phyloP scores from a whole-genome alignment of 2,888 invertebrate genomes.

The Tetragonula carbonaria region DNA sequence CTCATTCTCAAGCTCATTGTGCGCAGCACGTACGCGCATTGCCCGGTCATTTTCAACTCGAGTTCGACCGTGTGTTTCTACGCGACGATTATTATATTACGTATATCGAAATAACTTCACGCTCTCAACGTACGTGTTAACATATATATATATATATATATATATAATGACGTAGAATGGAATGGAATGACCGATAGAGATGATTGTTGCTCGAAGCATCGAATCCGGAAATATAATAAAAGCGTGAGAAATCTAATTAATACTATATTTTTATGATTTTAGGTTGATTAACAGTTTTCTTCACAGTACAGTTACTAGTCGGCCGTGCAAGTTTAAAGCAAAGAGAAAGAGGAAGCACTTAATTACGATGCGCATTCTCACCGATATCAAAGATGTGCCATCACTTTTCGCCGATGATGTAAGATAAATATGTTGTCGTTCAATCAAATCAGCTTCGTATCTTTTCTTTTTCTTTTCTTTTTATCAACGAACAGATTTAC shows the following conservation, averaged over 20 bases:
- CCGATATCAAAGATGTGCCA: constrained; percentile 22
- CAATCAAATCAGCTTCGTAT: background rate
- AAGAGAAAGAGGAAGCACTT: constrained; percentile 42
- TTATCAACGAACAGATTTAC: background rate
- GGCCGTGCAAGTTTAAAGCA: constrained; percentile 25
- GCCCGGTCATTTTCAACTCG: no score
- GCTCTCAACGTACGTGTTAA: background rate
- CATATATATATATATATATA: no score
- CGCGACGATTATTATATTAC: background rate
- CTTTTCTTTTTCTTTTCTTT: background rate
- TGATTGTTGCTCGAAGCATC: background rate
- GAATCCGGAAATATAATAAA: background rate
- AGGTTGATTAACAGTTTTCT: constrained; percentile 60
- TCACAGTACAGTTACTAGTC: constrained; percentile 45
- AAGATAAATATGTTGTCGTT: constrained; percentile 8
- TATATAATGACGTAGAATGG: background rate
- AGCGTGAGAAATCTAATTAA: background rate
- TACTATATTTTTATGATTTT: constrained; percentile 31
- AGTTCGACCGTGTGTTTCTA: background rate
- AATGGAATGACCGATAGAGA: constrained; percentile 21
- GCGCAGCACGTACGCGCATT: background rate
- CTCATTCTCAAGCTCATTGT: background rate
- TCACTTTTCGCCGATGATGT: constrained; percentile 17
- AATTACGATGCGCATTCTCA: constrained; percentile 40
- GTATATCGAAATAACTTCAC: background rate